Percentiles rank a stretch among this genome's conserved stretches.
phyloP scores from a whole-genome alignment of 2,797 vertebrate species.

The Sternotherus odoratus region DNA sequence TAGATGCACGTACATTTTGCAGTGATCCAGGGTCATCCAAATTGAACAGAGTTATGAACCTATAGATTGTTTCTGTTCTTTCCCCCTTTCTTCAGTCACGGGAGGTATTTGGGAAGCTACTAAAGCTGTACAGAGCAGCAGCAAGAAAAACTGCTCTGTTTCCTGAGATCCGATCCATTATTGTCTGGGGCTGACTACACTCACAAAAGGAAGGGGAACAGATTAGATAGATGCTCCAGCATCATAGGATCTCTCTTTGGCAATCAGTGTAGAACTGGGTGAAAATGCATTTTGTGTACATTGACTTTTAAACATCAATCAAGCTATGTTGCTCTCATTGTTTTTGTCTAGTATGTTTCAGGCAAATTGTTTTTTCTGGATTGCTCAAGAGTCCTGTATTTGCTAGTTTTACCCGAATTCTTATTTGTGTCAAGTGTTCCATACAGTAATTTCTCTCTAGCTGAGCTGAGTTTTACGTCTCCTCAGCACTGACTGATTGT shows the following conservation, averaged over 20 bases:
- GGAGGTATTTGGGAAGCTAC: neutral
- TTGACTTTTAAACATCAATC: neutral
- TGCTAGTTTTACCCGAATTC: neutral
- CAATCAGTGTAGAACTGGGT: neutral
- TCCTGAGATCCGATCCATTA: neutral
- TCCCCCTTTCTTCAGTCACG: neutral
- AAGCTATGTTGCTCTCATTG: neutral
- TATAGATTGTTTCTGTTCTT: neutral
- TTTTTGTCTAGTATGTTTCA: neutral
- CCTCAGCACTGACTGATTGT: slow-evolving; percentile 12
- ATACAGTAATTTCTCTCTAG: neutral
- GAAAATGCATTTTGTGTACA: neutral
- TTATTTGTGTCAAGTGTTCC: slow-evolving; percentile 32
- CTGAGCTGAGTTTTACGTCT: neutral
- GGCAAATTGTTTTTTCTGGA: neutral
- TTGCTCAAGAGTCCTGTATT: neutral
- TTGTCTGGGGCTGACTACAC: neutral
- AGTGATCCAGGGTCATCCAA: neutral
- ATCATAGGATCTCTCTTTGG: neutral
- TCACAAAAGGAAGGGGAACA: neutral
- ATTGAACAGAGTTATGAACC: neutral
- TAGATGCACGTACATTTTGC: neutral
- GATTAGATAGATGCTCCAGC: neutral
- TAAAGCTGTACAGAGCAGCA: rapidly evolving
- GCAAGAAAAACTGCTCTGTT: neutral